These are phyloP conservation scores for Mus minutoides DNA, from an alignment of 2,797 vertebrate genomes.

Conservation along the genomic window DNA sequence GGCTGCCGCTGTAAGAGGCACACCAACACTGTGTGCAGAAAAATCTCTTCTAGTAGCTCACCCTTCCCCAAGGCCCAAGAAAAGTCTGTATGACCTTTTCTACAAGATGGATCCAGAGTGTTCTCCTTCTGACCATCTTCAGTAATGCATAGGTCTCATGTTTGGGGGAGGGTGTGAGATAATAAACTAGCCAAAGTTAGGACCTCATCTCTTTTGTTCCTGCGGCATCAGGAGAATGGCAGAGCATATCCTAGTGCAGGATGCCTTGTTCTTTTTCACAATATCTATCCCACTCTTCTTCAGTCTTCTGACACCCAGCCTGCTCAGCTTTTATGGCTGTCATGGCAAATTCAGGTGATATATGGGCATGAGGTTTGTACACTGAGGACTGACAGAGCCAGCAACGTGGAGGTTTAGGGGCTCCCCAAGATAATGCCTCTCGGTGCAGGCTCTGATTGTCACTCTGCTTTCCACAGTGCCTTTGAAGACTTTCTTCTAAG, in stretches of 20 bases:
- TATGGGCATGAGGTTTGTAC: conserved; percentile 74
- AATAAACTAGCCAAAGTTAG: conserved; percentile 76
- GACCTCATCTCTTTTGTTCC: conserved; percentile 69
- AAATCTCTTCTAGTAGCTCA: conserved; percentile 92
- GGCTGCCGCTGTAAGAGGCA: conserved; percentile 97
- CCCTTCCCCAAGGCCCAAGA: conserved; percentile 94
- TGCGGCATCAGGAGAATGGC: conserved; percentile 64
- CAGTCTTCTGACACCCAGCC: conserved; percentile 12
- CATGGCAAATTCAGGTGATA: conserved; percentile 30
- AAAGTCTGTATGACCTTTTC: conserved; percentile 95
- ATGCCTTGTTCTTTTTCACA: conserved; percentile 75
- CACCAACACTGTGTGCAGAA: conserved; percentile 98
- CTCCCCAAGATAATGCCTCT: conserved; percentile 70
- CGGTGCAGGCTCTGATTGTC: conserved; percentile 71
- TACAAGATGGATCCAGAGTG: conserved; percentile 58
- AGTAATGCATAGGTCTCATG: conserved; percentile 66
- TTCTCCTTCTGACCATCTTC: conserved; percentile 63
- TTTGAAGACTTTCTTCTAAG: conserved; percentile 75
- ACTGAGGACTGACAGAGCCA: conserved; percentile 66
- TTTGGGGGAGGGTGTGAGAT: conserved; percentile 40
- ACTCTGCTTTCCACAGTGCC: conserved; percentile 71
- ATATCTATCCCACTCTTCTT: conserved; percentile 40
- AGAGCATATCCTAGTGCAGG: conserved; percentile 68
- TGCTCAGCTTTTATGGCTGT: conserved; percentile 60
- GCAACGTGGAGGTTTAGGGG: conserved; percentile 74